Percentiles rank a stretch among this genome's conserved stretches.
phyloP scores from a whole-genome alignment of 2,888 invertebrate genomes.

The Sthenelais limicola region DNA sequence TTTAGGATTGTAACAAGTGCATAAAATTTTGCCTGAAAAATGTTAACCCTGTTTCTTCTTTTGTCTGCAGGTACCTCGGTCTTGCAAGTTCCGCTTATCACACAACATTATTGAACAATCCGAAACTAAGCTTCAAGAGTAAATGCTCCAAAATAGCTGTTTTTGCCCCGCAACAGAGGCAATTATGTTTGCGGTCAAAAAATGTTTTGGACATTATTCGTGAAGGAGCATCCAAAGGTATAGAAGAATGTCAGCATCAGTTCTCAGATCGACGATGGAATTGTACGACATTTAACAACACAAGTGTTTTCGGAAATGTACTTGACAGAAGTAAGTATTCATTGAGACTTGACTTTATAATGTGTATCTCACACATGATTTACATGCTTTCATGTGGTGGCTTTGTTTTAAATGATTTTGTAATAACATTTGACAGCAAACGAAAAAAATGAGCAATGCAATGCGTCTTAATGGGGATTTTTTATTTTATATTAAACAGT shows the following conservation, averaged over 20 bases:
- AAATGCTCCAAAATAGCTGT: conserved; percentile 80
- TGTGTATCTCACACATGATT: no score
- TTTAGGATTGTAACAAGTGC: no score
- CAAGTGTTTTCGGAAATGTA: conserved; percentile 87
- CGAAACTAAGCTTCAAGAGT: conserved; percentile 59
- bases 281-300: conserved; percentile 86
- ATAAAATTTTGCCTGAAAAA: no score
- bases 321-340: conserved; percentile 84
- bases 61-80: conserved; percentile 74
- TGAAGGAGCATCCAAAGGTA: conserved; percentile 85
- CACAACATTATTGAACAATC: conserved; percentile 64
- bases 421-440: no score
- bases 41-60: no score
- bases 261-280: conserved; percentile 91
- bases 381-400: no score
- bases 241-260: conserved; percentile 92
- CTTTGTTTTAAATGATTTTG: no score
- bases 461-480: no score
- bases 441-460: no score
- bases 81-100: conserved; percentile 71
- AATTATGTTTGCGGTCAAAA: conserved; percentile 81
- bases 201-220: conserved; percentile 79
- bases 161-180: conserved; percentile 80
- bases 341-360: no score
- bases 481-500: no score